Evolutionary conservation across 2,797 vertebrate genomes (phyloP), one percentile per base, ranked within the genome.

Genomic region (Onychomys torridus): DNA sequence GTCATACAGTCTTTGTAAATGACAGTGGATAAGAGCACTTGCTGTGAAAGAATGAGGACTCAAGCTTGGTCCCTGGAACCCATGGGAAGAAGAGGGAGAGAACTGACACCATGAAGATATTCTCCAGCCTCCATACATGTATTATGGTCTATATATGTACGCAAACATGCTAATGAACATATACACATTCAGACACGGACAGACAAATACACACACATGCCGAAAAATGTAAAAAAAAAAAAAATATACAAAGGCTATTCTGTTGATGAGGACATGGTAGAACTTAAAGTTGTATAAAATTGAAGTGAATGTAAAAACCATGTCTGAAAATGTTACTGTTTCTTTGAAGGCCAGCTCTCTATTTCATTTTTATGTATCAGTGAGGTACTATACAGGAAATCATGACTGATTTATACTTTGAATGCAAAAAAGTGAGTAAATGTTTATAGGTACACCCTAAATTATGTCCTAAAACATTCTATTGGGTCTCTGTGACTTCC

Each of bases 271-370:
- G 29, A 89, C 43, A 82, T 13, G 3, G 5, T 82, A 96, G 37
- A 27, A 52, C 49, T 77, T 76, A 73, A 2, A 89, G 2, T 90
- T 77, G 17, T 93, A 86, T 75, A 87, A 90, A 96, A 81, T 49
- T 16, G 19, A 76, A 17, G 25, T 14, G 63, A 91, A 89, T 79
- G 9, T 91, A 76, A 76, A 97, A 61, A 52, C 83, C 14, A 81
- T 69, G 12, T 81, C 57, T 93, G 49, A 94, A 91, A 91, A 43
- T 69, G 89, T 93, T 92, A 92, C 37, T 86, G 25, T 27, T 93
- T 91, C 37, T 88, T 94, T 89, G 69, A 95, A 43, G n/a, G 49
- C 34, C 86, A 94, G 16, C 82, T 92, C n/a, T 86, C 34, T 71
- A 76, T 46, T 91, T 90, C 52, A 79, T 65, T 84, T 57, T 75